phyloP scores from a whole-genome alignment of 1,140 invertebrate species.

The Macrotrachela quadricornifera region DNA sequence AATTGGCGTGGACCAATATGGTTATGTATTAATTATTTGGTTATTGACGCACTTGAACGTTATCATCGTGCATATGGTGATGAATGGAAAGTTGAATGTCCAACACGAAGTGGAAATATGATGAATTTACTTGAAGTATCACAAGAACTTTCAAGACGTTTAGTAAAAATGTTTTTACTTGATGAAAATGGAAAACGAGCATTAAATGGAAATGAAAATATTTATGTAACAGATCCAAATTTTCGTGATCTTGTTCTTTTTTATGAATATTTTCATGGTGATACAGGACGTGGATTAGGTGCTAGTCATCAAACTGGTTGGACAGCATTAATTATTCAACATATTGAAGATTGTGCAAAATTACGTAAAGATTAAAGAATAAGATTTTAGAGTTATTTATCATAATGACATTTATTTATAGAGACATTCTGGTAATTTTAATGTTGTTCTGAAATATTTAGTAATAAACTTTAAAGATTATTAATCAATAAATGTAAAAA shows the following conservation, averaged over 20 bases:
- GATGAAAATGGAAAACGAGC: conserved; percentile 20
- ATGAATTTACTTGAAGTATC: conserved; percentile 4
- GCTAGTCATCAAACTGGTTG: not conserved
- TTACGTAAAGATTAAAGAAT: too few relatives aligned
- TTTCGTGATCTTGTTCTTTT: not conserved
- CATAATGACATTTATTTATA: too few relatives aligned
- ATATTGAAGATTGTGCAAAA: too few relatives aligned
- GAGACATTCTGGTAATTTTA: too few relatives aligned
- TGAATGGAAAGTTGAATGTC: conserved; percentile 23
- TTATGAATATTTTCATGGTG: not conserved
- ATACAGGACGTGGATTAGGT: not conserved
- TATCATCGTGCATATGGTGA: conserved; percentile 27
- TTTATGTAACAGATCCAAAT: conserved; percentile 11
- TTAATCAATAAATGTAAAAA: too few relatives aligned
- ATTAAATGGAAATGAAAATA: conserved; percentile 21
- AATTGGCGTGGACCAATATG: conserved; percentile 34
- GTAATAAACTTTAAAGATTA: too few relatives aligned
- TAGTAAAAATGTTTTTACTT: conserved; percentile 22
- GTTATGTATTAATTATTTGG: conserved; percentile 25
- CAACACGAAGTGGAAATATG: conserved; percentile 12
- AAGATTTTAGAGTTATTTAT: too few relatives aligned
- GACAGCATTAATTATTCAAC: not conserved
- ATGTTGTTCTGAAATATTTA: too few relatives aligned
- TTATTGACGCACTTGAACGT: conserved; percentile 24
- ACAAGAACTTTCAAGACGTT: conserved; percentile 15